These are phyloP conservation scores for Ceyx melanurus DNA, from an alignment of 2,113 vertebrate genomes.

Conservation along the genomic window DNA sequence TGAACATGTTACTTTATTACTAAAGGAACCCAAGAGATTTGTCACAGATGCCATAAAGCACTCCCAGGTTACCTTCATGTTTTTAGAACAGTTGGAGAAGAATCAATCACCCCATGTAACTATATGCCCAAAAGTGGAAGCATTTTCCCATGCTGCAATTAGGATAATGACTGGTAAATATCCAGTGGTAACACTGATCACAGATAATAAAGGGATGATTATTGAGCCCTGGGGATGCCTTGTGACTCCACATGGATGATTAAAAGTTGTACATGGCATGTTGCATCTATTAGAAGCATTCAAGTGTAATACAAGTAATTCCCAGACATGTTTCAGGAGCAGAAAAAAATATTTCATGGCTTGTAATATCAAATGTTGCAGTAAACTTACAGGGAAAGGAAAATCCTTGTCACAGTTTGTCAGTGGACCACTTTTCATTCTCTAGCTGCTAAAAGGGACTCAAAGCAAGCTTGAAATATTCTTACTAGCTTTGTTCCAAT, in stretches of 20 bases:
- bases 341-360: neutral
- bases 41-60: slow-evolving; percentile 9
- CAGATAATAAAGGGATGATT: neutral
- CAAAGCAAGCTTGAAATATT: neutral
- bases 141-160: slow-evolving; percentile 41
- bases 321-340: neutral
- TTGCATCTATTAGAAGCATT: slow-evolving; percentile 2
- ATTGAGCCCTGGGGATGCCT: neutral
- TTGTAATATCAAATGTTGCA: neutral
- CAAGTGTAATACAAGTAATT: neutral
- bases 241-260: slow-evolving; percentile 10
- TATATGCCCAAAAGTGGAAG: slow-evolving; percentile 32
- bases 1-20: neutral
- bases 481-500: neutral
- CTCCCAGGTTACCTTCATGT: slow-evolving; percentile 33
- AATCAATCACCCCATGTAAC: slow-evolving; percentile 54
- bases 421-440: neutral
- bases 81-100: slow-evolving; percentile 12
- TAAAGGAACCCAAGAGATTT: neutral
- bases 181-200: slow-evolving; percentile 22
- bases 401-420: neutral
- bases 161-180: slow-evolving; percentile 48
- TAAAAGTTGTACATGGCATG: neutral
- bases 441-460: neutral
- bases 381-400: neutral